Percentiles rank a stretch among this genome's conserved stretches.
Conservation (phyloP, 1,140 invertebrate species). For the Trypoxylus dichotomus region DNA sequence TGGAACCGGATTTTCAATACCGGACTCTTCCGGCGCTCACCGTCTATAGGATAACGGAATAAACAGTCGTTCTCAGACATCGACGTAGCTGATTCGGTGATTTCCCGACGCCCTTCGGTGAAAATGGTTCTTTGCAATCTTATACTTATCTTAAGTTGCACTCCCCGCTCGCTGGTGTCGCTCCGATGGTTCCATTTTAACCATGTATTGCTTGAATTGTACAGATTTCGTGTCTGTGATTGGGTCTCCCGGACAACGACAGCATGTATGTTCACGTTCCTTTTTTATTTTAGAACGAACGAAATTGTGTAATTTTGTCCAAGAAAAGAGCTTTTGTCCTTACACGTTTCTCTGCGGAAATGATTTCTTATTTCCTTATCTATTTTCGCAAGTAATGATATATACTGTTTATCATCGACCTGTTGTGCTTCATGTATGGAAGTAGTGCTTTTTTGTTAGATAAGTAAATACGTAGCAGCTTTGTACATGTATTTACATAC, state of each 20-base stretch:
- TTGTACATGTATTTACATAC: too few species aligned
- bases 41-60: slow-evolving; percentile 13
- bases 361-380: not conserved
- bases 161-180: slow-evolving; percentile 16
- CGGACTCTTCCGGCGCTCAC: not conserved
- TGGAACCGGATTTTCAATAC: slow-evolving; percentile 17
- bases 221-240: slow-evolving; percentile 26
- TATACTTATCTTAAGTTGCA: slow-evolving; percentile 26
- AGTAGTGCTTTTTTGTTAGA: too few species aligned
- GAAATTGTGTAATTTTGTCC: not conserved
- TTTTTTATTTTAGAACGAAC: slow-evolving; percentile 9
- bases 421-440: too few species aligned
- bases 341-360: not conserved
- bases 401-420: not conserved
- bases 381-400: not conserved
- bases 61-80: not conserved
- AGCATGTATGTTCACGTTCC: not conserved
- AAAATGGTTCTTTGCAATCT: slow-evolving; percentile 9
- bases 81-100: slow-evolving; percentile 7
- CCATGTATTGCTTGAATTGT: slow-evolving; percentile 14
- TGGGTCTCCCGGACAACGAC: not conserved
- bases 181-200: slow-evolving; percentile 23
- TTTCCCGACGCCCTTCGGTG: not conserved
- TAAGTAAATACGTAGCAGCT: too few species aligned
- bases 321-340: not conserved